These are phyloP conservation scores for Oryzias woworae DNA, from an alignment of 2,113 vertebrate species.

Conservation along the genomic window DNA sequence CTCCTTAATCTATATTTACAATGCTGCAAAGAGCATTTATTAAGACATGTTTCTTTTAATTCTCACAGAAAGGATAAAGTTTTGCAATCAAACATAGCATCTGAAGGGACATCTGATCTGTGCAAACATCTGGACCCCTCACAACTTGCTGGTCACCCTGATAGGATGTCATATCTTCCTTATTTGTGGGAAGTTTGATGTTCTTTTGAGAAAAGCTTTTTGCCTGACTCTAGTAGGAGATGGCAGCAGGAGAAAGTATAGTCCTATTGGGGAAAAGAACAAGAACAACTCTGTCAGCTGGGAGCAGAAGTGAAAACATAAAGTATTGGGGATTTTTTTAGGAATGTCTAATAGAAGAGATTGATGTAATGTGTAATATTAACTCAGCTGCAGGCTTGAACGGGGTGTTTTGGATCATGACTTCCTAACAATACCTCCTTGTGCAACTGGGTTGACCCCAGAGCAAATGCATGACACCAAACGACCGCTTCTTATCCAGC, in stretches of 20 bases:
- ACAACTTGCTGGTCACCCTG: slow-evolving; percentile 66
- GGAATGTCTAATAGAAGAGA: slow-evolving; percentile 54
- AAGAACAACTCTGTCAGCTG: slow-evolving; percentile 51
- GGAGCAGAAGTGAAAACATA: slow-evolving; percentile 61
- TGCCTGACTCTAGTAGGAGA: slow-evolving; percentile 48
- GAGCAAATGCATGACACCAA: slow-evolving; percentile 62
- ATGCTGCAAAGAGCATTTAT: slow-evolving; percentile 56
- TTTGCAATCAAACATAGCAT: slow-evolving; percentile 55
- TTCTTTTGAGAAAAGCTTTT: slow-evolving; percentile 53
- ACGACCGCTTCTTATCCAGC: slow-evolving; percentile 53
- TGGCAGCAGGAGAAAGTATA: slow-evolving; percentile 63
- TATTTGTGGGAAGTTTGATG: slow-evolving; percentile 64
- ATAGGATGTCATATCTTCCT: slow-evolving; percentile 67
- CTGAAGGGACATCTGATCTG: slow-evolving; percentile 43
- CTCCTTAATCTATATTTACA: slow-evolving; percentile 40
- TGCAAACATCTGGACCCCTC: slow-evolving; percentile 72
- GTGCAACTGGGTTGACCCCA: slow-evolving; percentile 59
- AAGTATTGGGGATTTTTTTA: slow-evolving; percentile 27
- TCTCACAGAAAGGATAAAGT: slow-evolving; percentile 60
- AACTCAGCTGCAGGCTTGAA: slow-evolving; percentile 61
- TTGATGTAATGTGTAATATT: slow-evolving; percentile 64
- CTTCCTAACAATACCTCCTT: slow-evolving; percentile 66
- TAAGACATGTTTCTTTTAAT: slow-evolving; percentile 28
- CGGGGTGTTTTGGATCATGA: slow-evolving; percentile 54
- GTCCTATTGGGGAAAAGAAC: slow-evolving; percentile 61